These are phyloP conservation scores for Darevskia nairensis DNA, from an alignment of 2,797 vertebrate species.

Conservation along the genomic window DNA sequence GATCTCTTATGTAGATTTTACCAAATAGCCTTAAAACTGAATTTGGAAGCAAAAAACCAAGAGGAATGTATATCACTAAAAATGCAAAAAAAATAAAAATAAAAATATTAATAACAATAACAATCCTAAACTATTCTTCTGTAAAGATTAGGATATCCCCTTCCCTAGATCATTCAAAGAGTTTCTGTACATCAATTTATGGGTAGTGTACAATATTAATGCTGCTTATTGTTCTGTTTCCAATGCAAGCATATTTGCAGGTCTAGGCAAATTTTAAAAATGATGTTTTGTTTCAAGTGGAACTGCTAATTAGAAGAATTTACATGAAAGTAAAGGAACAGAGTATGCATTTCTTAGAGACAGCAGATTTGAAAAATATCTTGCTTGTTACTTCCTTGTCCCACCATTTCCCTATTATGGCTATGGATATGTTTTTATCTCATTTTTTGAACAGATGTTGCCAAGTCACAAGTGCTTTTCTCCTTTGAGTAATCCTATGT, in stretches of 20 bases:
- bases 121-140: slow-evolving; percentile 74
- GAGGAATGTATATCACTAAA: slow-evolving; percentile 89
- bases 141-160: slow-evolving; percentile 62
- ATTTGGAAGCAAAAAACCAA: slow-evolving; percentile 85
- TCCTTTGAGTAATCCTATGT: slow-evolving; percentile 24
- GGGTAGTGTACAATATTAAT: slow-evolving; percentile 55
- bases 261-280: slow-evolving; percentile 55
- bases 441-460: slow-evolving; percentile 37
- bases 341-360: slow-evolving; percentile 10
- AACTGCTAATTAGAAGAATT: slow-evolving; percentile 60
- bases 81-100: slow-evolving; percentile 77
- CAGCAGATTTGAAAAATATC: slow-evolving; percentile 25
- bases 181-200: slow-evolving; percentile 72
- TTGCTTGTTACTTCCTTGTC: background rate
- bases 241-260: slow-evolving; percentile 55
- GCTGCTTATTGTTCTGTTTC: slow-evolving; percentile 67
- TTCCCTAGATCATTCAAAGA: slow-evolving; percentile 68
- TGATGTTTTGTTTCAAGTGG: slow-evolving; percentile 32
- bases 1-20: slow-evolving; percentile 82
- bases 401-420: slow-evolving; percentile 27
- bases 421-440: slow-evolving; percentile 43
- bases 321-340: slow-evolving; percentile 45
- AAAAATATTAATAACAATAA: background rate
- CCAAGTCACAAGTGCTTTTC: slow-evolving; percentile 51
- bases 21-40: slow-evolving; percentile 88